Percentiles rank a stretch among this genome's conserved stretches.
phyloP scores from a whole-genome alignment of 2,797 vertebrate genomes.

The Enoplosus armatus region DNA sequence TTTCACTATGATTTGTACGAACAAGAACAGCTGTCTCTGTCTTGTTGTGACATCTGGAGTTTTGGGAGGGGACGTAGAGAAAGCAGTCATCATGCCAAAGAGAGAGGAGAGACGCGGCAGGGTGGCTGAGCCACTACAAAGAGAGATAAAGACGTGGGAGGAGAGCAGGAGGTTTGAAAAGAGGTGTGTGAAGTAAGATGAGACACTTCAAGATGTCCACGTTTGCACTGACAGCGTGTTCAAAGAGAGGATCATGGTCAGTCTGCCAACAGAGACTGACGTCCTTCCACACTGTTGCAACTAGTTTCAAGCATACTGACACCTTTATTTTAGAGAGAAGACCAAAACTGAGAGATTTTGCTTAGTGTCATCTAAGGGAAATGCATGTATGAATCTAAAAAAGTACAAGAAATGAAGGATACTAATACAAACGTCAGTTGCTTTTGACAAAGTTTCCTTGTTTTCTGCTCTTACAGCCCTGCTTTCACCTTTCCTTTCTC shows the following conservation, averaged over 20 bases:
- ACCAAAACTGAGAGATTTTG: neutral
- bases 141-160: constrained; percentile 34
- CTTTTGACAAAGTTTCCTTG: constrained; percentile 9
- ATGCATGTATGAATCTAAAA: neutral
- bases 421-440: neutral
- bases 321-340: neutral
- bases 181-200: constrained; percentile 46
- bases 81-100: neutral
- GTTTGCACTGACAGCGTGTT: constrained; percentile 25
- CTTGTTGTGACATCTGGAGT: constrained; percentile 41
- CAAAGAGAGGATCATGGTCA: constrained; percentile 25
- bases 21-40: constrained; percentile 24
- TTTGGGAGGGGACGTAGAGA: constrained; percentile 1
- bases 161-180: constrained; percentile 33
- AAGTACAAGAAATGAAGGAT: neutral
- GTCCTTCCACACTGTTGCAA: neutral
- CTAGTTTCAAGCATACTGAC: neutral
- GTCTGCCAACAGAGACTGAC: constrained; percentile 18
- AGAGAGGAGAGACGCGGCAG: constrained; percentile 2
- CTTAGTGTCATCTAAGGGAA: neutral
- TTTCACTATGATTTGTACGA: constrained; percentile 7
- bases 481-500: constrained; percentile 23
- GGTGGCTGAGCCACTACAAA: constrained; percentile 32
- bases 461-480: constrained; percentile 11
- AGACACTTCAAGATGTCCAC: constrained; percentile 46